Evolutionary conservation across 2,888 invertebrate species (phyloP).

Genomic region (Sesia apiformis): DNA sequence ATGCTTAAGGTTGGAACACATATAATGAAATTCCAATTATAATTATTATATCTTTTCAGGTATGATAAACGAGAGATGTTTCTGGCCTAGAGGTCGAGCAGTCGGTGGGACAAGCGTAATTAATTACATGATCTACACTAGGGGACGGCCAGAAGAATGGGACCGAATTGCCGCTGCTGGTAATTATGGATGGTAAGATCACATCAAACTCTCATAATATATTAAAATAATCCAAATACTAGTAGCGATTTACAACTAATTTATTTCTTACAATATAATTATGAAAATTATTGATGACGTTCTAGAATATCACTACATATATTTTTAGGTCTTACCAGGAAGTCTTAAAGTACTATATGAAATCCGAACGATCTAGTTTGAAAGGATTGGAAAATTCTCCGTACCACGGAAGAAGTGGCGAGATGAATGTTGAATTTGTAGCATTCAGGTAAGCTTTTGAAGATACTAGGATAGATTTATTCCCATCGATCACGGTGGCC

Average conservation of each 20-base stretch:
- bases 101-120: constrained; percentile 87
- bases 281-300: not conserved
- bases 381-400: constrained; percentile 48
- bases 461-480: too few species aligned
- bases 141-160: constrained; percentile 82
- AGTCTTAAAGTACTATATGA: constrained; percentile 72
- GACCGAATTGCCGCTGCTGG: constrained; percentile 79
- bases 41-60: constrained; percentile 24
- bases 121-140: constrained; percentile 88
- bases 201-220: not conserved
- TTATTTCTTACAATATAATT: not conserved
- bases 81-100: constrained; percentile 83
- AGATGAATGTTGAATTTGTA: constrained; percentile 74
- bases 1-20: not conserved
- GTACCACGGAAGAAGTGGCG: constrained; percentile 73
- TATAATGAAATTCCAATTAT: not conserved
- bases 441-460: constrained; percentile 32
- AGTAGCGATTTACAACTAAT: not conserved
- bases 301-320: not conserved
- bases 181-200: constrained; percentile 77
- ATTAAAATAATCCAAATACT: not conserved
- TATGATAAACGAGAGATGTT: constrained; percentile 65
- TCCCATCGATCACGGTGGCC: too few species aligned
- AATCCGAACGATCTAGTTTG: constrained; percentile 66
- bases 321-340: constrained; percentile 74